A percentile compares a stretch with the other conserved stretches of the same genome.
These are phyloP conservation scores for Gambusia yucatana DNA, from an alignment of 2,797 vertebrate species.

Conservation along the genomic window DNA sequence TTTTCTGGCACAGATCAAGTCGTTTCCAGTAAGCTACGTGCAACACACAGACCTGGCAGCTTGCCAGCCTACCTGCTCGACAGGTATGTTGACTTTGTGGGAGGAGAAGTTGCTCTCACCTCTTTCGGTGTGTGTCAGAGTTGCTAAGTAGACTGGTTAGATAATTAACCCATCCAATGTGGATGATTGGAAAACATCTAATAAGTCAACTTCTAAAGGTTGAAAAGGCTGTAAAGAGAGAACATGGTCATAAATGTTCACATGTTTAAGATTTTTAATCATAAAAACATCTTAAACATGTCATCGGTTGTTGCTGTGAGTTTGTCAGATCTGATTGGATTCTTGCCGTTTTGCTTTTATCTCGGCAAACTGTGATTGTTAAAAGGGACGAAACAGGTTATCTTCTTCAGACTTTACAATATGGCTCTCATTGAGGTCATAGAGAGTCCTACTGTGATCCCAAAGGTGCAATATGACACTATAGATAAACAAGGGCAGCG, in stretches of 20 bases:
- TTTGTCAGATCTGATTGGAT: neutral
- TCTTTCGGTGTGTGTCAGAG: constrained; percentile 1
- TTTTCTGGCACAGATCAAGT: constrained; percentile 54
- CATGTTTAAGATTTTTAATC: neutral
- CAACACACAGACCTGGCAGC: constrained; percentile 35
- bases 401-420: neutral
- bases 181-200: neutral
- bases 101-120: constrained; percentile 21
- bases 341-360: no score
- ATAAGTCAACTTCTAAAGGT: constrained; percentile 2
- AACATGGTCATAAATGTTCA: neutral
- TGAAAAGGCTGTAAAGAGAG: no score
- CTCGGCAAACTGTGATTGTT: neutral
- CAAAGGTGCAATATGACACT: neutral
- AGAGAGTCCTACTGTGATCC: neutral
- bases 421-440: neutral
- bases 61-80: constrained; percentile 58
- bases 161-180: constrained; percentile 21
- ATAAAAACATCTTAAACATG: no score
- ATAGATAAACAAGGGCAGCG: neutral
- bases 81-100: constrained; percentile 69
- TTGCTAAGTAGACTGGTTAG: constrained; percentile 1
- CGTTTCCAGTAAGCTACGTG: constrained; percentile 75
- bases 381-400: neutral
- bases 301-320: neutral